Evolutionary conservation across 2,888 invertebrate genomes (phyloP).

Genomic region (Timema podura): DNA sequence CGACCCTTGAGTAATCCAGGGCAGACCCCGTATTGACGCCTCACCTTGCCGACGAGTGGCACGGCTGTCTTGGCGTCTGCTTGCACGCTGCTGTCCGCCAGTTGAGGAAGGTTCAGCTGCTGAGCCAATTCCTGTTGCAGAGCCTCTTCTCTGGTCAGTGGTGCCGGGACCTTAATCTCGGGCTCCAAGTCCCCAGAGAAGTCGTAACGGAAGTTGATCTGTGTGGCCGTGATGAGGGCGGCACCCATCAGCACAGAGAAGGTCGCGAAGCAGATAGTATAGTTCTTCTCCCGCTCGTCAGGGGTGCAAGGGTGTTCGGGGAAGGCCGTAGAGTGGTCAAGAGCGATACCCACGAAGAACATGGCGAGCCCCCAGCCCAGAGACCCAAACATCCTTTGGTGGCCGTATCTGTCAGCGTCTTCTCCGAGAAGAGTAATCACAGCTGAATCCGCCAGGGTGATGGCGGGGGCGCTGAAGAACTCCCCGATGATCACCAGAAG

Average conservation of each 20-base stretch:
- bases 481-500: constrained; percentile 93
- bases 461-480: constrained; percentile 95
- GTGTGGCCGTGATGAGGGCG: constrained; percentile 86
- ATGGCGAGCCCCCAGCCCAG: constrained; percentile 98
- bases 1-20: not conserved
- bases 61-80: constrained; percentile 43
- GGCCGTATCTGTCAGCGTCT: constrained; percentile 85
- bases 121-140: constrained; percentile 80
- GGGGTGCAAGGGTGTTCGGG: constrained; percentile 89
- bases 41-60: constrained; percentile 45
- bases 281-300: constrained; percentile 91
- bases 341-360: constrained; percentile 95
- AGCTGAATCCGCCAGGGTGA: constrained; percentile 90
- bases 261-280: constrained; percentile 96
- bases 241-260: constrained; percentile 96
- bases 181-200: constrained; percentile 20
- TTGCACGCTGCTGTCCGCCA: constrained; percentile 60
- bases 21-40: not conserved
- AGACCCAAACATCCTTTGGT: constrained; percentile 97
- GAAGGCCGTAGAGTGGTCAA: constrained; percentile 96
- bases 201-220: constrained; percentile 58
- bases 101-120: constrained; percentile 74
- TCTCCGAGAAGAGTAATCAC: constrained; percentile 86
- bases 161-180: constrained; percentile 42
- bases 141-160: constrained; percentile 65